Evolutionary conservation across 2,113 vertebrate species (phyloP), one percentile per base, ranked within the genome.

Genomic region (Odocoileus virginianus): DNA sequence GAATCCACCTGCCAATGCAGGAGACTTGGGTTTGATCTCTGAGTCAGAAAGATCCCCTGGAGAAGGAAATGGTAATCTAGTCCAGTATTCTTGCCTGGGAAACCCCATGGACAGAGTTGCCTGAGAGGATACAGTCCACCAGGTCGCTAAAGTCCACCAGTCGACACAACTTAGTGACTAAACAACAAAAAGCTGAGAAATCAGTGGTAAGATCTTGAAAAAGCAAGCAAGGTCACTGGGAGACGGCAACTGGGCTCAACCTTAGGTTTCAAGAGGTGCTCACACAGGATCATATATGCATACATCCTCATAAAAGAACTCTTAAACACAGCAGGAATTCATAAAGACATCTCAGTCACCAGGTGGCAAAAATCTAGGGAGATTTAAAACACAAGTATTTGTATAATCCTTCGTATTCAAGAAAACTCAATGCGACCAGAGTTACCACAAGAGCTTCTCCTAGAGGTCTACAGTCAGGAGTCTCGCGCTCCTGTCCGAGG

Each of bases 201-300:
- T 57, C 55, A 83, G 58, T 58, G 33, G 61, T 91, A 96, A 92
- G 47, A 93, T 67, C 61, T 94, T 87, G 40, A 36, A 95, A 94
- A 95, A 90, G 74, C 58, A 55, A 74, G 52, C 40, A 84, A 84
- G 54, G 64, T 83, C 71, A 45, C 23, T 84, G 36, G 74, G 96
- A 94, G 71, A 83, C 25, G 64, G 33, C 83, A 81, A 52, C 6
- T 47, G 43, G 16, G 81, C 36, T 88, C 10, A 76, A 58, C 27
- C 81, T 94, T 7, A 86, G 57, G 50, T 33, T 95, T 33, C 54
- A 36, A 79, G n/a, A 64, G 43, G 33, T 33, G 45, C 71, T n/a
- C 7, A 12, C 71, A 92, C 6, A 71, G 27, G 61, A 19, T 64
- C 54, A 25, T 13, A 12, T 6, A 17, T 2, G 27, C 11, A 15